Evolutionary conservation across 2,888 invertebrate genomes (phyloP).

Genomic region (Zhuqinia jingwanae): DNA sequence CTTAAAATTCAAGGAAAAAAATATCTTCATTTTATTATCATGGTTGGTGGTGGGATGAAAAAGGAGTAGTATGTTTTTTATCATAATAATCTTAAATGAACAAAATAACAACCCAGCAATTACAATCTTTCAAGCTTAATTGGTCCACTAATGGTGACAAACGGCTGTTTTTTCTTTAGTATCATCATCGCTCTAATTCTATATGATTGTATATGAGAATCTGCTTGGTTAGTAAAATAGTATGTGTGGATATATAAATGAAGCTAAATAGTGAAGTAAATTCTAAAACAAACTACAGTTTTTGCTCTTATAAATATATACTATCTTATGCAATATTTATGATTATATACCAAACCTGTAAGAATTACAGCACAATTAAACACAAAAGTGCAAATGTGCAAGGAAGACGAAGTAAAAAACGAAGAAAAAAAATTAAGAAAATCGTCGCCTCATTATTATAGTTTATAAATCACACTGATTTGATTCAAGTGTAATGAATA

Average conservation of each 20-base stretch:
- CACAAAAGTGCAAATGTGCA: not conserved
- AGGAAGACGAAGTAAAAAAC: too few species aligned
- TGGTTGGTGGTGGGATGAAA: not conserved
- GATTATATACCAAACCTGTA: too few species aligned
- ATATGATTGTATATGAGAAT: too few species aligned
- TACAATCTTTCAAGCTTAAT: slow-evolving; percentile 50
- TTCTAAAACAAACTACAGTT: too few species aligned
- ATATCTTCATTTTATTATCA: too few species aligned
- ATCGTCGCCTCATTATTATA: slow-evolving; percentile 32
- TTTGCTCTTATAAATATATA: too few species aligned
- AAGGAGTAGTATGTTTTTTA: not conserved
- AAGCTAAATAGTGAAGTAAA: not conserved
- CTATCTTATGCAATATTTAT: too few species aligned
- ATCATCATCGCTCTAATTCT: not conserved
- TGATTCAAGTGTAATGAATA: slow-evolving; percentile 18
- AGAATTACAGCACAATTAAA: not conserved
- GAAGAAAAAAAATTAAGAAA: not conserved
- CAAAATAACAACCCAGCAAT: slow-evolving; percentile 47
- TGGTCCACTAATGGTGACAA: slow-evolving; percentile 55
- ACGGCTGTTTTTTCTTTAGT: slow-evolving; percentile 30
- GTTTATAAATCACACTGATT: slow-evolving; percentile 14
- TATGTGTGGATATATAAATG: too few species aligned
- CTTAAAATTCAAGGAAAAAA: too few species aligned
- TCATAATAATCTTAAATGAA: not conserved
- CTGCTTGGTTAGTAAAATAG: too few species aligned